Base-by-base conservation (phyloP, 2,888 invertebrate species). In the Microplitis deprimator region DNA sequence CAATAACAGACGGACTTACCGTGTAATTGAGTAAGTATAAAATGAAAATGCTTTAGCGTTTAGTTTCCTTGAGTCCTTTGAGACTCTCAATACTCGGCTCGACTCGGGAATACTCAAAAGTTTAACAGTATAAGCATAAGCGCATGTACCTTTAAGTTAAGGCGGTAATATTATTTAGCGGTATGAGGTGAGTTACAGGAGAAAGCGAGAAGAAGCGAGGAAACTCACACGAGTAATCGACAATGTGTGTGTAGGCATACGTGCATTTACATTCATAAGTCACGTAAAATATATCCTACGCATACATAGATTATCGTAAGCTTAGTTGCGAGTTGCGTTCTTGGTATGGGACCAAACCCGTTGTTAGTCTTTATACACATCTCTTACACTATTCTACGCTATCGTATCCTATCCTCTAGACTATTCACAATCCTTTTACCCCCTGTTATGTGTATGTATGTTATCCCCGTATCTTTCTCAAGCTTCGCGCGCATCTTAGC, bases 261-360 rank as follows among this genome's bases (percentile, higher is more conserved):
- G 59, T 20, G 69, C 40, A 62, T 72, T 72, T 72, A 72, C 76
- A 74, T 50, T 76, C 76, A 72, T 76, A 76, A 76, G 72, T 76
- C 76, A 77, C 73, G 77, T 77, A 77, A 77, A 77, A 73, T 77
- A 73, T 77, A 77, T 77, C 72, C 67, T 72, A 68, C 73, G 68
- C 68, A 73, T 41, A 69, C 73, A 73, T 40, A 76, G 73, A 73
- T 77, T 73, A 69, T 77, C 73, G 73, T 64, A 73, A 73, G 68
- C 65, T 65, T 67, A 70, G 65, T 76, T 69, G 75, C 68, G 73
- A 77, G 50, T 75, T 75, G 50, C 50, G 50, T 50, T 50, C 50
- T 50, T 50, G 50, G 13, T 3, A 50, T 74, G 39, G 17, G 65
- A 74, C 41, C 40, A 75, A 68, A 75, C 69, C 68, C 59, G 38